phyloP scores from a whole-genome alignment of 1,140 invertebrate species.

The Ostrea denselamellosa region DNA sequence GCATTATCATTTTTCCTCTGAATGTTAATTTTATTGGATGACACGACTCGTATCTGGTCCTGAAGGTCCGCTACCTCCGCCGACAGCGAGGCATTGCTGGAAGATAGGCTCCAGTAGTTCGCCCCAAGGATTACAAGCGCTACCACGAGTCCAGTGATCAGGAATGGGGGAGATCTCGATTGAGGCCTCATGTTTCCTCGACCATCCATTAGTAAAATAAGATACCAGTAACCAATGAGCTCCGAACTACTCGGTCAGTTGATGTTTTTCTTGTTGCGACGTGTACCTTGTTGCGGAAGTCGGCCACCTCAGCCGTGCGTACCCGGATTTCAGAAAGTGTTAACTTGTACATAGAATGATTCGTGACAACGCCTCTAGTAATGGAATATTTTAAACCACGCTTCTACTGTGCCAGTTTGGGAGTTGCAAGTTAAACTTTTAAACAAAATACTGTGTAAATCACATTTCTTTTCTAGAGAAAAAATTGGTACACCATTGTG shows the following conservation, averaged over 20 bases:
- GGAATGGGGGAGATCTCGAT: constrained; percentile 53
- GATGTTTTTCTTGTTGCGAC: constrained; percentile 38
- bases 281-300: constrained; percentile 41
- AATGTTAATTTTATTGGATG: constrained; percentile 47
- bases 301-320: background rate
- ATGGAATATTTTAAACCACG: too few species aligned
- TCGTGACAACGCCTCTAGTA: background rate
- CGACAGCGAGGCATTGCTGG: constrained; percentile 43
- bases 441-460: too few species aligned
- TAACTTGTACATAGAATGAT: constrained; percentile 11
- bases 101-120: constrained; percentile 57
- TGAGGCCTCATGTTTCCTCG: constrained; percentile 44
- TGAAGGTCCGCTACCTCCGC: constrained; percentile 49
- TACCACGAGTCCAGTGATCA: constrained; percentile 53
- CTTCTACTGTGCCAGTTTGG: too few species aligned
- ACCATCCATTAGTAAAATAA: constrained; percentile 41
- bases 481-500: too few species aligned
- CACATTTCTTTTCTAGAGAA: too few species aligned
- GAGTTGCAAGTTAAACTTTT: too few species aligned
- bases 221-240: too few species aligned
- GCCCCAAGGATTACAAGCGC: constrained; percentile 54
- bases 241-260: background rate
- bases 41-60: constrained; percentile 52
- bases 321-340: background rate
- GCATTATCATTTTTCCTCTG: constrained; percentile 42